Evolutionary conservation across 2,113 vertebrate species (phyloP), one percentile per base, ranked within the genome.

Genomic region (Harpagus bidentatus): DNA sequence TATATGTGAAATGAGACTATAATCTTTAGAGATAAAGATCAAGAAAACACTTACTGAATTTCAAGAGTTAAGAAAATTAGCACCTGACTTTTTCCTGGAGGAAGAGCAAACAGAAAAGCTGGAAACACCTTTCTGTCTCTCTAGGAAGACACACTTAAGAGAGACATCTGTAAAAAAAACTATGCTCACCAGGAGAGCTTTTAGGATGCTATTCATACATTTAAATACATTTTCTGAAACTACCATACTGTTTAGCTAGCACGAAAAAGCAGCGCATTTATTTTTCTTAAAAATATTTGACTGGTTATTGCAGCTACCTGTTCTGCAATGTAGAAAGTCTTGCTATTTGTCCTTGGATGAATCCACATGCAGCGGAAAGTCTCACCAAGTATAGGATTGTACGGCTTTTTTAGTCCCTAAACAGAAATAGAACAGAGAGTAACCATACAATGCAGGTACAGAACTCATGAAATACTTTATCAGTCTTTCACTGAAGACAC

Each of bases 351-450:
- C 90, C 98, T 98, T 74, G 98, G 98, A 98, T 99, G 99, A 97
- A 99, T 98, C 99, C 99, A 99, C 97, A 99, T 97, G 95, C 99
- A 99, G 90, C 99, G 99, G 91, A 98, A 99, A 26, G 98, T 99
- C 98, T 99, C 99, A 73, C 99, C 99, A 53, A 99, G 99, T 69
- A 99, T 99, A 81, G 99, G 99, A 97, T 99, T 99, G 94, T 99
- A 99, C 8, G 99, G 99, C 98, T 99, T 99, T 98, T 99, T 99
- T 77, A 99, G 97, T 69, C 99, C 99, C 99, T 99, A 97, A 71
- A 78, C 23, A 80, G 28, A 88, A 77, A 95, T 9, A 61, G 23
- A 71, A 93, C 34, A 90, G 61, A 82, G 9, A 91, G 18, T 93
- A 65, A 77, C 65, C 32, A 89, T 8, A 93, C 83, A 56, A 50